phyloP scores from a whole-genome alignment of 1,140 invertebrate species.

The Zaprionus ornatus region DNA sequence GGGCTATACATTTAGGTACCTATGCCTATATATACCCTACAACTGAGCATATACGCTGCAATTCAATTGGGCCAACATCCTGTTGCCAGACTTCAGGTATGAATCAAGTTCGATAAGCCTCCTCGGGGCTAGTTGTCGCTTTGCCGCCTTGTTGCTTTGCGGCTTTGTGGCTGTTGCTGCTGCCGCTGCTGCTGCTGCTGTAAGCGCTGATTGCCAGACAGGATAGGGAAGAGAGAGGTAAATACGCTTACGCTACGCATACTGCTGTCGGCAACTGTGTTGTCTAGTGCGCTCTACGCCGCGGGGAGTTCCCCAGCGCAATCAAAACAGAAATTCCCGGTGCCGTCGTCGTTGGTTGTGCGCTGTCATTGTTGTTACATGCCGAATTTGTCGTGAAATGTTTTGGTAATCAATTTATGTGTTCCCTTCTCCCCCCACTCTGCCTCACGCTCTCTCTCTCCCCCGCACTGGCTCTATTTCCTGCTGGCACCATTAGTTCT shows the following conservation, averaged over 20 bases:
- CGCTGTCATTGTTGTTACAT: conserved; percentile 66
- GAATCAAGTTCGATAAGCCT: neutral
- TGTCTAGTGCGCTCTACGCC: conserved; percentile 26
- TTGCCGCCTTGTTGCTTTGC: neutral
- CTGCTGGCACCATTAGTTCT: conserved; percentile 24
- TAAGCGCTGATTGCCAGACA: neutral
- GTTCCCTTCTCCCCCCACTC: conserved; percentile 32
- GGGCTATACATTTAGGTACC: neutral
- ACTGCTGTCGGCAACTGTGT: conserved; percentile 53
- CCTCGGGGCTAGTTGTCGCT: neutral
- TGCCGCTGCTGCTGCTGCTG: neutral
- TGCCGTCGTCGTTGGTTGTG: neutral
- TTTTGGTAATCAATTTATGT: conserved; percentile 77
- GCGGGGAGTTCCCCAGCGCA: neutral
- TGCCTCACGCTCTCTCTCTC: neutral
- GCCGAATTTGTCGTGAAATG: conserved; percentile 73
- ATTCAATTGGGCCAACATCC: conserved; percentile 1
- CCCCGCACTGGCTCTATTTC: neutral
- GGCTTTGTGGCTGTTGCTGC: neutral
- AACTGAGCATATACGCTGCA: neutral
- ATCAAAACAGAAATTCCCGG: conserved; percentile 23
- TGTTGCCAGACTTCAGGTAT: neutral
- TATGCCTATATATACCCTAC: neutral
- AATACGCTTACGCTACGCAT: neutral
- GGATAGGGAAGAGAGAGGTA: neutral